Base-by-base conservation (phyloP, 2,797 vertebrate species). In the Cryptoprocta ferox region DNA sequence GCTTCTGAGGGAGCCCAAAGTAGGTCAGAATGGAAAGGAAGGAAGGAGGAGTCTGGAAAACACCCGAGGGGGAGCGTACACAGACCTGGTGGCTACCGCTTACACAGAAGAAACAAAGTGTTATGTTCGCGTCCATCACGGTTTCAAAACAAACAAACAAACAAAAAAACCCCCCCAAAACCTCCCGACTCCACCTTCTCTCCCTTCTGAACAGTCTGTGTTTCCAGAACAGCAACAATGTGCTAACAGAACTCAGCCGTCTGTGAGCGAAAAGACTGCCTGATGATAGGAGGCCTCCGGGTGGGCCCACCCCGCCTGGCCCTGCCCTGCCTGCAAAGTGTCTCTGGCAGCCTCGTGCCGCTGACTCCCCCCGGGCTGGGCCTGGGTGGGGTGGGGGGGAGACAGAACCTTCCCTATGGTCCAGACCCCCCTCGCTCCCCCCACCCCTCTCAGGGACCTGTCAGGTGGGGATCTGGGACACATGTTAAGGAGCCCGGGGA, bases 21-120 rank as follows among this genome's bases (percentile, higher is more conserved):
- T 82, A 92, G 86, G 94, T 96, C 91, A 91, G 89, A 37, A 86
- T 24, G 7, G 42, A 94, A 94, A 95, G 71, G 45, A 71, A 73
- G n/a, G 39, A 30, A 48, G 78, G 68, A 32, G 42, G 56, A 94
- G 35, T 16, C 6, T 83, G 35, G 83, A 73, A 86, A 87, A n/a
- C 2, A 24, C 79, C 75, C 18, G 1, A 78, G 48, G 6, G 65
- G 18, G 78, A 24, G 39, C 28, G 19, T 42, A 59, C 80, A 73
- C 39, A 66, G 53, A 59, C 42, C 68, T n/a, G 26, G 10, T 14
- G 85, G 63, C 93, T 81, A 66, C 65, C 8, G 26, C 45, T 80
- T 48, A 21, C 21, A 18, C 21, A 86, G 50, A 59, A 78, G 32
- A 42, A 80, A 85, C 84, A 95, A 87, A 32, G 30, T 21, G n/a